Percentiles rank a stretch among this genome's conserved stretches.
These are phyloP conservation scores for Lagodon rhomboides DNA, from an alignment of 2,797 vertebrate genomes.

Conservation along the genomic window DNA sequence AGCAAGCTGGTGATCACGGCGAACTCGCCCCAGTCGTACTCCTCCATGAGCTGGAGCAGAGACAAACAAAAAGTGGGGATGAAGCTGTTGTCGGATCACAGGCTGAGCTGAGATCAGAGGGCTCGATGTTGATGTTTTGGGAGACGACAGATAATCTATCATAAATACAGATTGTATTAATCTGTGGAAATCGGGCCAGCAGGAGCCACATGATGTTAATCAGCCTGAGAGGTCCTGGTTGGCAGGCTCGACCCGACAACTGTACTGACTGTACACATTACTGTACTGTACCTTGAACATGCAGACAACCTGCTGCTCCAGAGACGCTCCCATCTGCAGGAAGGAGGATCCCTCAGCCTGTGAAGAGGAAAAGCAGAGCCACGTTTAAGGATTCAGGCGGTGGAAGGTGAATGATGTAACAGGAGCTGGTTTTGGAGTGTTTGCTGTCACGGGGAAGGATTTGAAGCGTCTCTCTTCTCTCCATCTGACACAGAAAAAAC, in stretches of 20 bases:
- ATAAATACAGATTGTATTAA: conserved; percentile 35
- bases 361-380: conserved; percentile 16
- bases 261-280: not conserved
- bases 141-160: conserved; percentile 1
- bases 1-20: conserved; percentile 95
- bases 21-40: conserved; percentile 96
- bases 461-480: not conserved
- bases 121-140: no score
- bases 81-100: not conserved
- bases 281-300: conserved; percentile 92
- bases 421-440: not conserved
- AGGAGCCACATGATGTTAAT: conserved; percentile 29
- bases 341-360: conserved; percentile 95
- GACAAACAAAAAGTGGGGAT: not conserved
- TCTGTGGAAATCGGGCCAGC: conserved; percentile 23
- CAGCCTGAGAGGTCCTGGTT: conserved; percentile 23
- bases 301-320: conserved; percentile 95
- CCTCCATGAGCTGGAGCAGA: conserved; percentile 92
- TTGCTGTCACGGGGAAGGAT: conserved; percentile 1
- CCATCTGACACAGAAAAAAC: not conserved
- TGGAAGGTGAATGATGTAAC: conserved; percentile 7
- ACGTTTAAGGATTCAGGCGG: conserved; percentile 13
- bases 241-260: conserved; percentile 11
- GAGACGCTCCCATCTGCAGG: conserved; percentile 95
- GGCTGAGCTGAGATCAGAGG: conserved; percentile 33